phyloP scores from a whole-genome alignment of 2,113 vertebrate genomes.

The Nothocercus nigrocapillus region DNA sequence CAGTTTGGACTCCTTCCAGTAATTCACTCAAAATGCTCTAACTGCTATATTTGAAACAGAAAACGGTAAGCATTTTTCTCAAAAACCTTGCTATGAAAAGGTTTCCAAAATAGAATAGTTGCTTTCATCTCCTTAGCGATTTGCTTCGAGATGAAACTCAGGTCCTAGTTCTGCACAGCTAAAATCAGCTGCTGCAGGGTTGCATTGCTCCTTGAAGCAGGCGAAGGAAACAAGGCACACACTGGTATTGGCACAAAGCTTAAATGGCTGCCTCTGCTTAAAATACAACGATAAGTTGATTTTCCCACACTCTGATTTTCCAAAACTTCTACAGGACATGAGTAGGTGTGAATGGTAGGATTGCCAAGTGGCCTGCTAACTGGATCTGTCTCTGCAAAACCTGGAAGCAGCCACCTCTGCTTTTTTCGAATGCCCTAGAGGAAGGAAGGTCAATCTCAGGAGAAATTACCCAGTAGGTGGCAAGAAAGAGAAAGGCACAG shows the following conservation, averaged over 20 bases:
- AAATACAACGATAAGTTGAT: background rate
- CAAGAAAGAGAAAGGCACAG: background rate
- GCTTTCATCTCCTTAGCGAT: background rate
- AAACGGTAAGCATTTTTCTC: background rate
- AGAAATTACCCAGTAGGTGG: background rate
- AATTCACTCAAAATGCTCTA: background rate
- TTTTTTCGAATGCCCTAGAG: background rate
- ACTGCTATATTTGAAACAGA: background rate
- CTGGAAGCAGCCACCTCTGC: fast-evolving
- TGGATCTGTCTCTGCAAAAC: background rate
- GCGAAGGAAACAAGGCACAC: background rate
- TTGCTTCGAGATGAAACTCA: background rate
- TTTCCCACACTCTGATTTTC: background rate
- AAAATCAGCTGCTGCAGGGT: background rate
- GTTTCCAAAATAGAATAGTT: background rate
- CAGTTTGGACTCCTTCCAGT: background rate
- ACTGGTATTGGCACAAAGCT: background rate
- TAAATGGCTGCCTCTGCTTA: background rate
- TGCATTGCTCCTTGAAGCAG: background rate
- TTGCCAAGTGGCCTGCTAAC: background rate
- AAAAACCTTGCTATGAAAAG: background rate
- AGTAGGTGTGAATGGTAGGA: background rate
- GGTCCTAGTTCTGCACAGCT: background rate
- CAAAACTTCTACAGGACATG: no score
- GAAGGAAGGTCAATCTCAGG: background rate